phyloP scores from a whole-genome alignment of 2,113 vertebrate species.

The Chionis minor region DNA sequence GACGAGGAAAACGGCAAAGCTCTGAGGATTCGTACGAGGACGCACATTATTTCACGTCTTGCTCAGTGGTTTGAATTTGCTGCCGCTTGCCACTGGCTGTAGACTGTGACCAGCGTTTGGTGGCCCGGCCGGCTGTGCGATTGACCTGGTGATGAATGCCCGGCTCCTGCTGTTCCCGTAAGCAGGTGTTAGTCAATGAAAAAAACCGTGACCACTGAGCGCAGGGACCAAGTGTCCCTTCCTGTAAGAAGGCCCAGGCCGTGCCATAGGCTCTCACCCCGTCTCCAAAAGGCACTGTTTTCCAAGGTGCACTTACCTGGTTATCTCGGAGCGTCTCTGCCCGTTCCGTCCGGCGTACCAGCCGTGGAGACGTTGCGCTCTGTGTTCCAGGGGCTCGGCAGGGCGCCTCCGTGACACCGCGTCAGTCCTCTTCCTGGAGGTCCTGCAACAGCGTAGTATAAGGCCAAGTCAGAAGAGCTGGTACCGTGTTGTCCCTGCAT shows the following conservation, averaged over 20 bases:
- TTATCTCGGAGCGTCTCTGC: not conserved
- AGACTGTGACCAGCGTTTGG: not conserved
- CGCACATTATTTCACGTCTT: not conserved
- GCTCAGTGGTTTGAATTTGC: not conserved
- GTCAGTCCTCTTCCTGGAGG: not conserved
- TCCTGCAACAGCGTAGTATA: not conserved
- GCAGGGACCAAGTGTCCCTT: not conserved
- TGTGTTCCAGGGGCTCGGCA: no score
- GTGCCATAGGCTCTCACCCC: not conserved
- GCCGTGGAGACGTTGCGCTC: not conserved
- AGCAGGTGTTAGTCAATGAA: not conserved
- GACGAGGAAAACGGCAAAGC: not conserved
- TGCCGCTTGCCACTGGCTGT: not conserved
- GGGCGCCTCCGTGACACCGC: fast-evolving
- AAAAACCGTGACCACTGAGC: not conserved
- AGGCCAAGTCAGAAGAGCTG: not conserved
- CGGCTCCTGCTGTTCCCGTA: not conserved
- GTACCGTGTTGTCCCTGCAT: not conserved
- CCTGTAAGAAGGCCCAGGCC: not conserved
- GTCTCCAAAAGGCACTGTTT: not conserved
- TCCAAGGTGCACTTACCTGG: not conserved
- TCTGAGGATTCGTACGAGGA: not conserved
- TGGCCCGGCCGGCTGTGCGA: not conserved
- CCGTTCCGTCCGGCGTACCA: fast-evolving
- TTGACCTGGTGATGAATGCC: not conserved